phyloP scores from a whole-genome alignment of 1,140 invertebrate species.

The Dufourea novaeangliae region DNA sequence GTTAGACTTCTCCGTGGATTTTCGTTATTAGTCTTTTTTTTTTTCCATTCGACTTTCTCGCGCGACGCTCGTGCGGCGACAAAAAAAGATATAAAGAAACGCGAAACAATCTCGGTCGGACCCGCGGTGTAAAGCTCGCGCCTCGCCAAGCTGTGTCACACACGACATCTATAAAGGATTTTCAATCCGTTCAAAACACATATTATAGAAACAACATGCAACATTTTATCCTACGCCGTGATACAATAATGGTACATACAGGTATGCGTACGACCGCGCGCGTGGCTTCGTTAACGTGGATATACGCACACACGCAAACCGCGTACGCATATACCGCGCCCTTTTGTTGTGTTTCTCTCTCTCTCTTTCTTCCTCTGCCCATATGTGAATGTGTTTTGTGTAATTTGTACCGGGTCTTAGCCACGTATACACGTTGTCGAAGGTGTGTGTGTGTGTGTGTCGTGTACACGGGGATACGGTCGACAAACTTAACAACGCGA shows the following conservation, averaged over 20 bases:
- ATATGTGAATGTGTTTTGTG: neutral
- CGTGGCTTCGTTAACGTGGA: constrained; percentile 29
- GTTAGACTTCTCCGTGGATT: neutral
- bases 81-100: no score
- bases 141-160: constrained; percentile 68
- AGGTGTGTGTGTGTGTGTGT: constrained; percentile 14
- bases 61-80: constrained; percentile 21
- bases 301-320: constrained; percentile 38
- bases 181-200: constrained; percentile 79
- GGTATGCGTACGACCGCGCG: constrained; percentile 53
- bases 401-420: constrained; percentile 14
- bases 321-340: constrained; percentile 36
- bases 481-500: constrained; percentile 22
- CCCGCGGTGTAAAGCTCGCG: constrained; percentile 55
- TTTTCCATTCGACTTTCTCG: neutral
- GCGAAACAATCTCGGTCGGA: constrained; percentile 24
- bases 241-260: constrained; percentile 73
- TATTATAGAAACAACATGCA: constrained; percentile 81
- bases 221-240: constrained; percentile 79
- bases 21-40: no score
- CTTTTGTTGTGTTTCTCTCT: neutral
- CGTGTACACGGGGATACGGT: constrained; percentile 43
- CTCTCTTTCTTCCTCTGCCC: neutral
- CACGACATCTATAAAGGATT: constrained; percentile 79
- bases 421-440: neutral